phyloP scores from a whole-genome alignment of 2,888 invertebrate species.

The Hirtodrosophila confusa region DNA sequence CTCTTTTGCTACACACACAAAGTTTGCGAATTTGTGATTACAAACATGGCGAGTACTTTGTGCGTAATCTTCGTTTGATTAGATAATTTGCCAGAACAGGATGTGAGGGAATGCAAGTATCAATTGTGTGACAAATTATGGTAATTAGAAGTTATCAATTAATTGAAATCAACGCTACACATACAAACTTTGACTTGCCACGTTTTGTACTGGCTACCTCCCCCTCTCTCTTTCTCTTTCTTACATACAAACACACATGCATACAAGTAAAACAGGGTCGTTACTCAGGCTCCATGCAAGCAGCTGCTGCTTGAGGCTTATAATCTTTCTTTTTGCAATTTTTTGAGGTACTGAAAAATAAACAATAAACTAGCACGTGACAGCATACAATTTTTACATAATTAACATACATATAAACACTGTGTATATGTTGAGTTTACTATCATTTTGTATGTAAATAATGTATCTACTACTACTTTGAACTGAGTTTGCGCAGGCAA shows the following conservation, averaged over 20 bases:
- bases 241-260: no score
- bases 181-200: constrained; percentile 33
- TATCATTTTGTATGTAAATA: constrained; percentile 44
- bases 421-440: constrained; percentile 40
- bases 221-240: constrained; percentile 7
- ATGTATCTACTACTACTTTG: constrained; percentile 57
- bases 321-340: constrained; percentile 17
- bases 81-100: constrained; percentile 54
- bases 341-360: constrained; percentile 23
- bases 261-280: constrained; percentile 30
- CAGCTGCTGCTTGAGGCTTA: constrained; percentile 30
- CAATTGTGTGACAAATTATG: constrained; percentile 21
- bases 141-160: constrained; percentile 37
- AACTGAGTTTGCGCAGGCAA: constrained; percentile 64
- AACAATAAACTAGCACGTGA: constrained; percentile 45
- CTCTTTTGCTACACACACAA: not conserved
- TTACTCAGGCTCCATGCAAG: constrained; percentile 15
- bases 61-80: constrained; percentile 43
- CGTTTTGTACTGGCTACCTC: constrained; percentile 19
- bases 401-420: constrained; percentile 30
- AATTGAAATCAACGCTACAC: constrained; percentile 15
- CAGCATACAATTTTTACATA: constrained; percentile 47
- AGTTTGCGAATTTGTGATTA: constrained; percentile 30
- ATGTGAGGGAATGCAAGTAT: constrained; percentile 24
- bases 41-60: constrained; percentile 14